Conservation (phyloP, 2,113 vertebrate species). For the Halichoerus grypus region DNA sequence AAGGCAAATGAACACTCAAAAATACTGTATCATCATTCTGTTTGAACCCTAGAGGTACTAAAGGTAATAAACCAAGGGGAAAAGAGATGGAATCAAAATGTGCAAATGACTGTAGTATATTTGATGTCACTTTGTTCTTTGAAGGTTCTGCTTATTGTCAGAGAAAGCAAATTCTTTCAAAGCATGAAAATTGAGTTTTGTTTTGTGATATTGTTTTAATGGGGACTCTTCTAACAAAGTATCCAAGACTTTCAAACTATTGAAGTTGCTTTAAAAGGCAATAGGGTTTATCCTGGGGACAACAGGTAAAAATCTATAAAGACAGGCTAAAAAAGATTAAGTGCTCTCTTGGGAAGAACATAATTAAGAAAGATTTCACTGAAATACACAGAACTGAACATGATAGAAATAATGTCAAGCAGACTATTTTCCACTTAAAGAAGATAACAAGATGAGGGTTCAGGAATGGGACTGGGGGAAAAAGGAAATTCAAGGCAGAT, state of each 20-base stretch:
- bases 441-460: slow-evolving; percentile 80
- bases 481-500: slow-evolving; percentile 83
- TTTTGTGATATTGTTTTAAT: slow-evolving; percentile 53
- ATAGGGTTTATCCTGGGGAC: slow-evolving; percentile 70
- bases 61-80: slow-evolving; percentile 48
- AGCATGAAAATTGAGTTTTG: neutral
- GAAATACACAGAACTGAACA: slow-evolving; percentile 79
- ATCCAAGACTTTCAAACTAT: slow-evolving; percentile 39
- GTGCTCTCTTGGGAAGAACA: slow-evolving; percentile 70
- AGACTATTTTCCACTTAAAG: slow-evolving; percentile 77
- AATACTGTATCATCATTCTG: slow-evolving; percentile 30
- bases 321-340: slow-evolving; percentile 78
- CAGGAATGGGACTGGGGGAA: slow-evolving; percentile 60
- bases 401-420: slow-evolving; percentile 79
- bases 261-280: slow-evolving; percentile 53
- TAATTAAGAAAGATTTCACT: slow-evolving; percentile 83
- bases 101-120: neutral
- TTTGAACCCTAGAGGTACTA: slow-evolving; percentile 36
- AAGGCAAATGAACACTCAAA: slow-evolving; percentile 61
- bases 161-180: slow-evolving; percentile 24
- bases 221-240: neutral
- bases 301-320: slow-evolving; percentile 80
- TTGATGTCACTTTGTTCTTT: slow-evolving; percentile 33
- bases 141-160: neutral
- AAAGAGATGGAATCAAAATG: slow-evolving; percentile 33